Evolutionary conservation across 1,140 invertebrate species (phyloP), one percentile per base, ranked within the genome.

Genomic region (Euborellia annulipes): DNA sequence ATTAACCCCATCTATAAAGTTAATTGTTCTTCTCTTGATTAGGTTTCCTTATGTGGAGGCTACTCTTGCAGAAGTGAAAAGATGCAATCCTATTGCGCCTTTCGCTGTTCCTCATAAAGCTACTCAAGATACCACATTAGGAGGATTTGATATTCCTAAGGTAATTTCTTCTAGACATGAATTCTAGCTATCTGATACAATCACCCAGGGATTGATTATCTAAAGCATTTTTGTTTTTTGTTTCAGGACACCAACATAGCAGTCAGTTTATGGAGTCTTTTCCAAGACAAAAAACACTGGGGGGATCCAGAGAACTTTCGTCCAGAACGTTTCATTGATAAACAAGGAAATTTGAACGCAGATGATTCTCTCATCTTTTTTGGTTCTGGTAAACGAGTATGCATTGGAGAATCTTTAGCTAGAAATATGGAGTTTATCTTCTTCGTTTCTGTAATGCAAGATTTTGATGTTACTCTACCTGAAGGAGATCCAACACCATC

Each of bases 281-380:
- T 84, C 53, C 76, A 79, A 52, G 79, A 85, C 52, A 51, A 62
- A 36, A 52, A 58, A 2, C 64, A 74, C 50, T 87, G 82, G 82
- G 69, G 72, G 4, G 71, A 82, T 52, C 80, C 83, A 0, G 55
- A 73, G 21, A 52, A 54, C 9, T 88, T 88, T 56, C 59, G 67
- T 30, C 82, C 83, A 1, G 75, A 84, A 54, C 60, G 83, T 53
- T 86, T 85, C 50, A 22, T 64, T 9, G 51, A 55, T 60, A 57
- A 80, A n/a, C 67, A 78, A 27, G 59, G 67, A 40, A 60, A 70
- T 32, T 76, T 76, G 13, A 66, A 72, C 47, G 40, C 65, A 23
- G 68, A 73, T 36, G 73, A 75, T 48, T 62, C 64, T 49, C 66
- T 75, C 14, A 67, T 78, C 46, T 73, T 78, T 17, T 52, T 56